Evolutionary conservation across 2,113 vertebrate genomes (phyloP), one percentile per base, ranked within the genome.

Genomic region (Toxotes jaculatrix): DNA sequence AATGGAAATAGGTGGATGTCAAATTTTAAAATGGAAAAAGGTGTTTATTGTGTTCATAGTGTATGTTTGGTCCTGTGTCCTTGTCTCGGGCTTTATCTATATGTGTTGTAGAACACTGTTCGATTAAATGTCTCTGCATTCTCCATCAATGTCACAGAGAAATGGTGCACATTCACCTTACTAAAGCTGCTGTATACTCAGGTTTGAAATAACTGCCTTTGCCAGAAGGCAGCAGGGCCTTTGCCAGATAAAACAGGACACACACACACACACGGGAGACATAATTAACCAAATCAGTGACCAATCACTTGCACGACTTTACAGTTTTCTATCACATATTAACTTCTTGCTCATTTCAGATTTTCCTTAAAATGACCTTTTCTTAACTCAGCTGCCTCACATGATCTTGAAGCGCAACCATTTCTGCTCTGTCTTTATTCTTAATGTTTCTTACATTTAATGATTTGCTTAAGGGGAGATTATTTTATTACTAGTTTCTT

Each of bases 201-300:
- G 7, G 36, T 63, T 64, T 82, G 47, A 76, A 67, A 76, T 42
- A 55, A 70, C 49, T 51, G 32, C 49, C 49, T 47, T 76, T 69
- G 34, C 42, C 42, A 16, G 32, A 51, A 36, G 42, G 60, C 49
- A 47, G 19, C 27, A 47, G n/a, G 17, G n/a, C 3, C 21, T 38
- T 51, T 19, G 21, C 43, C 43, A 42, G 12, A 14, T 17, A 3
- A 71, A 55, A 56, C 49, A 72, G 36, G 47, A 23, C 21, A 60
- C 36, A 71, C 19, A 65, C 3, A n/a, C 27, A 27, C 27, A 27
- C 27, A 27, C 27, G 32, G 12, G 36, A 45, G 51, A 13, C 19
- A 27, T 27, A 38, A 36, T 36, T 23, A 57, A 47, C 6, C 13
- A 72, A 31, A 74, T 47, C 21, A 57, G 7, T 47, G 23, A 67